A percentile compares a stretch with the other conserved stretches of the same genome.
These are phyloP conservation scores for Smithornis capensis DNA, from an alignment of 2,113 vertebrate genomes.

Conservation along the genomic window DNA sequence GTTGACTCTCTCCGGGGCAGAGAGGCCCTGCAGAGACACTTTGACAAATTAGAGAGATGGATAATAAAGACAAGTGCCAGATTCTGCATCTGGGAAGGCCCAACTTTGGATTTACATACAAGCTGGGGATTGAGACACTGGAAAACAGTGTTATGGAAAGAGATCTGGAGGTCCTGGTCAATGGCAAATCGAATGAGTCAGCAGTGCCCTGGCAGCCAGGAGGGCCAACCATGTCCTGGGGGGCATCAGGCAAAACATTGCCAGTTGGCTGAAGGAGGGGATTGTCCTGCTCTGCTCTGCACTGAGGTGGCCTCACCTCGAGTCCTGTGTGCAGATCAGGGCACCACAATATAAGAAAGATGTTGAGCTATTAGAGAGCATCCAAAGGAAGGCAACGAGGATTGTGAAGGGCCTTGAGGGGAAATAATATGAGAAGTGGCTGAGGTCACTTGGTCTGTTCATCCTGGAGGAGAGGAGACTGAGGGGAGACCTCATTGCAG, in stretches of 20 bases:
- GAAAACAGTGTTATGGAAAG: rapidly evolving
- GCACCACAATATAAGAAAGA: rapidly evolving
- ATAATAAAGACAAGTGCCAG: neutral
- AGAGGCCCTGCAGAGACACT: neutral
- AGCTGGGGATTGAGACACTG: neutral
- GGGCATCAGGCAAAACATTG: rapidly evolving
- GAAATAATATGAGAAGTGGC: neutral
- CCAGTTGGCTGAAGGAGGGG: rapidly evolving
- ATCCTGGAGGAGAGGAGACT: neutral
- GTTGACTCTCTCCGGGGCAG: neutral
- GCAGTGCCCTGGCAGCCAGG: neutral
- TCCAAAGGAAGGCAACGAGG: neutral
- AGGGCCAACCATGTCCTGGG: neutral
- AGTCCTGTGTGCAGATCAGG: neutral
- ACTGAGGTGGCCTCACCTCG: rapidly evolving
- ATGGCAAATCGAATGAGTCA: neutral
- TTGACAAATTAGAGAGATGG: neutral
- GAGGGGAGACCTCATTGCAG: neutral
- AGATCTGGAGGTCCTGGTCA: neutral
- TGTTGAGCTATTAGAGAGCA: neutral
- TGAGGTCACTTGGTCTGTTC: neutral
- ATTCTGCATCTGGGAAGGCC: rapidly evolving
- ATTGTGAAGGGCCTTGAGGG: neutral
- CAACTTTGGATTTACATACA: rapidly evolving
- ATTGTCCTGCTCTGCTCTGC: neutral